These are phyloP conservation scores for Leptarthrus brevirostris DNA, from an alignment of 2,888 invertebrate genomes.

Conservation along the genomic window DNA sequence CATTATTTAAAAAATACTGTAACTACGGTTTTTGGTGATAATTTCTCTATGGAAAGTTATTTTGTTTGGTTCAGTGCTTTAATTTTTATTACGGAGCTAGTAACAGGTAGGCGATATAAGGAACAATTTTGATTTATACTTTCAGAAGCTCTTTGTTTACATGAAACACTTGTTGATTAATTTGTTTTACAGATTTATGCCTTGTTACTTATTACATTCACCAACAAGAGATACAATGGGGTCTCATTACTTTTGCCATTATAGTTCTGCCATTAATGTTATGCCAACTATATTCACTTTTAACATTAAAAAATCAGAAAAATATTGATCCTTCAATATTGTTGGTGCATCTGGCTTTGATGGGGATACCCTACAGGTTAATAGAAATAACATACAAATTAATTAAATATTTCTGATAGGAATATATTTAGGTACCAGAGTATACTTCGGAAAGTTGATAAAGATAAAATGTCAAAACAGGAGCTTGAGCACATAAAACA, in stretches of 20 bases:
- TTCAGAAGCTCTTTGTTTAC: conserved; percentile 50
- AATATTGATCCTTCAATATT: conserved; percentile 49
- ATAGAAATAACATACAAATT: no score
- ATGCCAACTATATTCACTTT: conserved; percentile 54
- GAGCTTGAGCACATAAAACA: conserved; percentile 50
- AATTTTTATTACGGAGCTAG: conserved; percentile 55
- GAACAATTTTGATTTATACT: background rate
- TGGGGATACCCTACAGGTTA: conserved; percentile 54
- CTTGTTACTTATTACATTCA: conserved; percentile 54
- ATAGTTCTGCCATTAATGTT: conserved; percentile 54
- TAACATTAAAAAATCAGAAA: conserved; percentile 52
- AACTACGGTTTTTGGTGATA: conserved; percentile 32
- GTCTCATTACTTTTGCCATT: conserved; percentile 53
- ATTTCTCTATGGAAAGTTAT: conserved; percentile 55
- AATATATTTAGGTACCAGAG: conserved; percentile 51
- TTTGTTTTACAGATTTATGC: conserved; percentile 52
- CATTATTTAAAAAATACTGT: conserved; percentile 47
- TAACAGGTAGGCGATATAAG: conserved; percentile 50
- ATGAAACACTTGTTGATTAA: conserved; percentile 36
- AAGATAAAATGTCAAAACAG: conserved; percentile 53
- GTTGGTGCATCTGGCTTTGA: conserved; percentile 52
- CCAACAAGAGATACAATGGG: conserved; percentile 54
- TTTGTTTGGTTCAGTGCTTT: conserved; percentile 56
- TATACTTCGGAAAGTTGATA: conserved; percentile 54
- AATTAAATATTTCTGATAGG: background rate